phyloP scores from a whole-genome alignment of 2,797 vertebrate genomes.

The Lepus townsendii region DNA sequence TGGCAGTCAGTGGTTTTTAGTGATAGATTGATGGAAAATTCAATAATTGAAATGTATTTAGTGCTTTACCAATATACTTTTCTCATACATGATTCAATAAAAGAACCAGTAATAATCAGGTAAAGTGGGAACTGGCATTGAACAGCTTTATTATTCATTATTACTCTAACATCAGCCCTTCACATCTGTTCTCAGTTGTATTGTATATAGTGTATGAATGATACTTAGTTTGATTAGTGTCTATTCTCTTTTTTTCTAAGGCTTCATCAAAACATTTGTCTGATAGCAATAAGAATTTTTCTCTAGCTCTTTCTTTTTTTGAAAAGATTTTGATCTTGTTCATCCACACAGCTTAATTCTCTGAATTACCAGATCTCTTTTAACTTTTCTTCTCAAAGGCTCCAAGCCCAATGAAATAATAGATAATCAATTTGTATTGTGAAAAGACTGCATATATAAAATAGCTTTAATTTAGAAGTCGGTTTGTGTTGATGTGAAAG shows the following conservation, averaged over 20 bases:
- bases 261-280: conserved; percentile 83
- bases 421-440: conserved; percentile 86
- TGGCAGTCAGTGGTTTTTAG: background rate
- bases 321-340: conserved; percentile 80
- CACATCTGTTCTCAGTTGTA: conserved; percentile 63
- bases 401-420: conserved; percentile 83
- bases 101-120: conserved; percentile 64
- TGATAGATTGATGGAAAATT: conserved; percentile 20
- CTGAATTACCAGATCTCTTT: conserved; percentile 85
- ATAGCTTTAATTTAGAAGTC: conserved; percentile 84
- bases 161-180: conserved; percentile 62
- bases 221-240: conserved; percentile 76
- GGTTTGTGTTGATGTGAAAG: conserved; percentile 71
- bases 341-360: conserved; percentile 86
- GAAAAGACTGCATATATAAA: conserved; percentile 79
- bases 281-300: conserved; percentile 78
- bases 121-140: conserved; percentile 64
- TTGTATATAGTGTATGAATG: conserved; percentile 60
- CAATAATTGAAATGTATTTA: conserved; percentile 56
- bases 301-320: conserved; percentile 72
- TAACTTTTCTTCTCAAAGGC: conserved; percentile 83
- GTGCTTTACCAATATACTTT: conserved; percentile 56
- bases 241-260: conserved; percentile 77
- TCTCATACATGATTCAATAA: conserved; percentile 51
- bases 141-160: conserved; percentile 71